Conservation (phyloP, 2,888 invertebrate genomes). For the Baronia brevicornis region DNA sequence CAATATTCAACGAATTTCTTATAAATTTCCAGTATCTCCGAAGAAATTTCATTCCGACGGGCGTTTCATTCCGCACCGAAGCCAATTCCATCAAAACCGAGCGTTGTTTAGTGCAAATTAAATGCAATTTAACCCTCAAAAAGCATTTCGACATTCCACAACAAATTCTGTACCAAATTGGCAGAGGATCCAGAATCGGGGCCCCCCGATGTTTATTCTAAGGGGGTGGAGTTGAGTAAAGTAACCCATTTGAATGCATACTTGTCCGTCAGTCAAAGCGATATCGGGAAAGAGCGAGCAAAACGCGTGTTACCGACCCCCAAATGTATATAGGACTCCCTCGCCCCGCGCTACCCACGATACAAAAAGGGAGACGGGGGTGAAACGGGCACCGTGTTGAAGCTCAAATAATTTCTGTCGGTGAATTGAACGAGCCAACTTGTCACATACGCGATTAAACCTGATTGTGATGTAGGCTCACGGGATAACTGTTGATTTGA, state of each 20-base stretch:
- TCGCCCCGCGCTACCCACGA: constrained; percentile 24
- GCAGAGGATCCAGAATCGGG: constrained; percentile 51
- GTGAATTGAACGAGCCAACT: constrained; percentile 51
- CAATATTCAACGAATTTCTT: too few relatives aligned
- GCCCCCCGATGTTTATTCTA: constrained; percentile 61
- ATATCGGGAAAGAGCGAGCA: constrained; percentile 66
- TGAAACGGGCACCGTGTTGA: constrained; percentile 6
- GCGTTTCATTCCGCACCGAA: constrained; percentile 21
- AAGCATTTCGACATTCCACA: constrained; percentile 68
- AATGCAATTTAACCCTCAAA: constrained; percentile 71
- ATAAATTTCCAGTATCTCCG: constrained; percentile 16
- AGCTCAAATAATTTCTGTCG: constrained; percentile 24
- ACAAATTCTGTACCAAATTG: constrained; percentile 72
- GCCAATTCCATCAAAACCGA: constrained; percentile 47
- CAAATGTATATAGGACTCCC: constrained; percentile 33
- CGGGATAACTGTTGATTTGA: constrained; percentile 75
- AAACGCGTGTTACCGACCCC: constrained; percentile 46
- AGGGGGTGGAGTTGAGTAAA: constrained; percentile 69
- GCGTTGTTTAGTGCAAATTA: constrained; percentile 71
- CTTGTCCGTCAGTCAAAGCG: constrained; percentile 83
- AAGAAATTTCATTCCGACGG: constrained; percentile 22
- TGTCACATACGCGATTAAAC: constrained; percentile 74
- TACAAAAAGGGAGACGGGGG: constrained; percentile 14
- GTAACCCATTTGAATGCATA: constrained; percentile 85
- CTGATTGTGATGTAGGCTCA: constrained; percentile 74